A percentile compares a stretch with the other conserved stretches of the same genome.
phyloP scores from a whole-genome alignment of 2,888 invertebrate species.

The Isoperla grammatica region DNA sequence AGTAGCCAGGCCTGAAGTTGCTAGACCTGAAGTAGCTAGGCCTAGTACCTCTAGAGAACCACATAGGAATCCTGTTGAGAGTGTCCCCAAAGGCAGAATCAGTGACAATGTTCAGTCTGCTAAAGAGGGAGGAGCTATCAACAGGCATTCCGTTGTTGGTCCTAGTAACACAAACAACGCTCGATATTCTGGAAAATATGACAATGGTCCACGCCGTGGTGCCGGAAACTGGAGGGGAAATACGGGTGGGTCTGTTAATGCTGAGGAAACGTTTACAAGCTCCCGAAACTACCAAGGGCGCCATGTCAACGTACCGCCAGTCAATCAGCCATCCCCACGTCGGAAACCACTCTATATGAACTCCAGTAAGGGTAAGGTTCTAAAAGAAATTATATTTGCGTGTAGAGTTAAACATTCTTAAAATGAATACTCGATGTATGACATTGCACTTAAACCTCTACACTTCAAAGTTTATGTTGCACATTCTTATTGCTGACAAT shows the following conservation, averaged over 20 bases:
- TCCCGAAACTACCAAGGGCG: slow-evolving; percentile 1
- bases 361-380: neutral
- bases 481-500: too few relatives aligned
- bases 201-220: neutral
- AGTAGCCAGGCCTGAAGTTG: neutral
- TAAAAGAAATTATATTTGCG: too few relatives aligned
- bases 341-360: slow-evolving; percentile 4
- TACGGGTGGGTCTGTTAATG: neutral
- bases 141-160: neutral
- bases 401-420: too few relatives aligned
- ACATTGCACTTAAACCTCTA: too few relatives aligned
- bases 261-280: neutral
- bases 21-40: neutral
- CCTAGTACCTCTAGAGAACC: neutral
- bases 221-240: slow-evolving; percentile 9
- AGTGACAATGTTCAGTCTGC: neutral
- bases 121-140: neutral
- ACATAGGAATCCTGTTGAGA: neutral
- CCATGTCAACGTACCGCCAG: neutral
- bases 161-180: too few relatives aligned
- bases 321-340: neutral
- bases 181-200: neutral
- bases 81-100: neutral
- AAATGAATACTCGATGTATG: too few relatives aligned
- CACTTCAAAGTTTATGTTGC: too few relatives aligned